Evolutionary conservation across 2,888 invertebrate genomes (phyloP).

Genomic region (Magallana nippona): DNA sequence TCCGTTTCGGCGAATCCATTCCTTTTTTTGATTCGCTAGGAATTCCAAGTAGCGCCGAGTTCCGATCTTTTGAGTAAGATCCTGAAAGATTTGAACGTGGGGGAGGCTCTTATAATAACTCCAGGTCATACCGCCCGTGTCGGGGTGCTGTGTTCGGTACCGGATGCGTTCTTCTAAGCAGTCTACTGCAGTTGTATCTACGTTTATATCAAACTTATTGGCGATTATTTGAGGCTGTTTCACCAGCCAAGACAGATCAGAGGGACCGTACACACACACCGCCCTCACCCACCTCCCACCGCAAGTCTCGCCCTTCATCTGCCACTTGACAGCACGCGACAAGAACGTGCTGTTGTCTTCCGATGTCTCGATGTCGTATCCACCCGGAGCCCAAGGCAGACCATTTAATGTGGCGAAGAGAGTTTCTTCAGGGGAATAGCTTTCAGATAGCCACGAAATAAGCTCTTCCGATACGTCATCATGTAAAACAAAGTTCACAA

Average conservation of each 20-base stretch:
- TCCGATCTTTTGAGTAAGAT: constrained; percentile 5
- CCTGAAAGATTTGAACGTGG: constrained; percentile 38
- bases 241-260: constrained; percentile 69
- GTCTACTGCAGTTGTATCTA: constrained; percentile 72
- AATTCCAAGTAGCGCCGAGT: constrained; percentile 29
- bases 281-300: constrained; percentile 50
- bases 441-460: constrained; percentile 60
- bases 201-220: constrained; percentile 76
- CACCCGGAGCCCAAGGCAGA: constrained; percentile 60
- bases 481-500: constrained; percentile 60
- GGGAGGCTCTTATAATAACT: constrained; percentile 43
- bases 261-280: constrained; percentile 69
- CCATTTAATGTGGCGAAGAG: constrained; percentile 62
- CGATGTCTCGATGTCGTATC: constrained; percentile 37
- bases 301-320: constrained; percentile 35
- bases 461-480: constrained; percentile 54
- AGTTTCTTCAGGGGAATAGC: constrained; percentile 63
- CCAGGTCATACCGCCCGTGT: constrained; percentile 41
- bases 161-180: constrained; percentile 72
- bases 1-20: constrained; percentile 37
- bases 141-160: constrained; percentile 54
- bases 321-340: constrained; percentile 49
- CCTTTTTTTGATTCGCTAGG: constrained; percentile 19
- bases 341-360: constrained; percentile 32
- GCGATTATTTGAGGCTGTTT: constrained; percentile 71